These are phyloP conservation scores for Menura novaehollandiae DNA, from an alignment of 2,113 vertebrate species.

Conservation along the genomic window DNA sequence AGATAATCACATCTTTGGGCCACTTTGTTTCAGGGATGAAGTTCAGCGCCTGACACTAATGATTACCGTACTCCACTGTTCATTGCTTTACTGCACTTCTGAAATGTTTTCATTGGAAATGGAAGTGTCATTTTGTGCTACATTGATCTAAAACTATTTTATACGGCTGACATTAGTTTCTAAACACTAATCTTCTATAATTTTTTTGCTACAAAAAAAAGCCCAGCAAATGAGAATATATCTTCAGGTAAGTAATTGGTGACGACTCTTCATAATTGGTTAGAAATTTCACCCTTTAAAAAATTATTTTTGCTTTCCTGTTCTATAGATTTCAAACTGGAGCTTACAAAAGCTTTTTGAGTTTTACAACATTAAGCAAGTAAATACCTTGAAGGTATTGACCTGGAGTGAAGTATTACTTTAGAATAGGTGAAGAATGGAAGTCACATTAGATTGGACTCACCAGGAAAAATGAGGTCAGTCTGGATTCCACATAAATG, in stretches of 20 bases:
- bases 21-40: slow-evolving; percentile 18
- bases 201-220: not conserved
- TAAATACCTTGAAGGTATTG: not conserved
- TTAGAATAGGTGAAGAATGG: not conserved
- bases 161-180: not conserved
- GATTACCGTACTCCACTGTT: not conserved
- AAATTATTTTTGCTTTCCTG: not conserved
- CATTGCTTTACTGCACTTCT: slow-evolving; percentile 1
- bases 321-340: not conserved
- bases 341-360: not conserved
- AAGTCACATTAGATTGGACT: not conserved
- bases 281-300: not conserved
- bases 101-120: slow-evolving; percentile 17
- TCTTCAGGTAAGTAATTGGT: not conserved
- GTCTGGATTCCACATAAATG: not conserved
- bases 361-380: not conserved
- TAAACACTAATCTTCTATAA: not conserved
- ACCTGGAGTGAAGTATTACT: not conserved
- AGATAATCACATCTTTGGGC: slow-evolving; percentile 29
- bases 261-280: not conserved
- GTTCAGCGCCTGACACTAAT: not conserved
- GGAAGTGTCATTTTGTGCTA: not conserved
- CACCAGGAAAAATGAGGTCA: not conserved
- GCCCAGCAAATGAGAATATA: not conserved
- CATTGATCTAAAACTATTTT: slow-evolving; percentile 7